A percentile compares a stretch with the other conserved stretches of the same genome.
These are phyloP conservation scores for Coenonympha glycerion DNA, from an alignment of 2,888 invertebrate genomes.

Conservation along the genomic window DNA sequence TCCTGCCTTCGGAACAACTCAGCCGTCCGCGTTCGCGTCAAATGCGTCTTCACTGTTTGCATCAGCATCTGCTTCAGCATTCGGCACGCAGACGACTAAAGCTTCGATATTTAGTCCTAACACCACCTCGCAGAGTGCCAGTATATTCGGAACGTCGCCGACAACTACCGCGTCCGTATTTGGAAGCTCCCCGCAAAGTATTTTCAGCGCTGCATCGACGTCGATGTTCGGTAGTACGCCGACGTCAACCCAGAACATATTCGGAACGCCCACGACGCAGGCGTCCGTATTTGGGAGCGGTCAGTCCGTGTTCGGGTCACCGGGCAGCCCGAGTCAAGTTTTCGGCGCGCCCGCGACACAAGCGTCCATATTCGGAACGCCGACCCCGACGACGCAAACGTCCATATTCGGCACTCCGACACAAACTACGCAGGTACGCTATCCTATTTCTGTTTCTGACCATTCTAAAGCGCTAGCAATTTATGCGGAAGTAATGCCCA, in stretches of 20 bases:
- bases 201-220: conserved; percentile 35
- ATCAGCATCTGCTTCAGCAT: conserved; percentile 25
- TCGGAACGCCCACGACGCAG: conserved; percentile 30
- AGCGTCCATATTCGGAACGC: conserved; percentile 36
- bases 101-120: conserved; percentile 26
- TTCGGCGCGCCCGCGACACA: conserved; percentile 33
- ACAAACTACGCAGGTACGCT: conserved; percentile 37
- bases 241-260: conserved; percentile 30
- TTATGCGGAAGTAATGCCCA: too few species aligned
- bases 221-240: conserved; percentile 38
- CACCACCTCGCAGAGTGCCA: conserved; percentile 32
- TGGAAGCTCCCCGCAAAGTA: conserved; percentile 30
- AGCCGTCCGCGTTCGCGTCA: conserved; percentile 26
- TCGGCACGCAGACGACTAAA: conserved; percentile 19
- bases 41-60: conserved; percentile 28
- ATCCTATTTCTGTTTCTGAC: too few species aligned
- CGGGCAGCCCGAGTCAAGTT: conserved; percentile 34
- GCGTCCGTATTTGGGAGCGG: conserved; percentile 36
- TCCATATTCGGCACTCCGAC: conserved; percentile 39
- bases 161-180: conserved; percentile 34
- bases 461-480: too few species aligned
- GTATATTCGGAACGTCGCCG: conserved; percentile 31
- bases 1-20: conserved; percentile 3
- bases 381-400: conserved; percentile 34
- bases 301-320: conserved; percentile 34